phyloP scores from a whole-genome alignment of 92 coral and sea anemone species.

The Bergia puertoricense region DNA sequence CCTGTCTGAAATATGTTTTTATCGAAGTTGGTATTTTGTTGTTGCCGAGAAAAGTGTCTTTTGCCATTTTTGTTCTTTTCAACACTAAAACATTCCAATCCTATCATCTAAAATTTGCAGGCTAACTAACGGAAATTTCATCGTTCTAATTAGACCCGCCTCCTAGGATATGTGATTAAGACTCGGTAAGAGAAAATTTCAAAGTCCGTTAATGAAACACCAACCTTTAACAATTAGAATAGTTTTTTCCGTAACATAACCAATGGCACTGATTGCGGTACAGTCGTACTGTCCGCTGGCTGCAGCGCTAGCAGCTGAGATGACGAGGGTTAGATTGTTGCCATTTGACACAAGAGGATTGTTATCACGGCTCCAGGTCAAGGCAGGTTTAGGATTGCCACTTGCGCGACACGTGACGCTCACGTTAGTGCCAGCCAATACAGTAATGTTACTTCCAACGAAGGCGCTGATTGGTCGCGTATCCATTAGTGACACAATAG shows the following conservation, averaged over 20 bases:
- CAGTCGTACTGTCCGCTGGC: slow-evolving; percentile 57
- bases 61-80: too few relatives aligned
- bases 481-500: slow-evolving; percentile 6
- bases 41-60: too few relatives aligned
- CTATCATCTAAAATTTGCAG: too few relatives aligned
- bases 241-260: slow-evolving; percentile 40
- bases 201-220: not conserved
- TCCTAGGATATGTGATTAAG: too few relatives aligned
- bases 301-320: slow-evolving; percentile 38
- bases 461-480: slow-evolving; percentile 30
- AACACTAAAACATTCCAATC: too few relatives aligned
- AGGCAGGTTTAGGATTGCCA: slow-evolving; percentile 39
- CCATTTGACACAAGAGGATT: slow-evolving; percentile 31
- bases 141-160: too few relatives aligned
- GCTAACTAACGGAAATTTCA: too few relatives aligned
- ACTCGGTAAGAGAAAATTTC: not conserved
- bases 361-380: slow-evolving; percentile 55
- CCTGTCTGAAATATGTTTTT: too few relatives aligned
- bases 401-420: slow-evolving; percentile 49
- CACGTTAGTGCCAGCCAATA: slow-evolving; percentile 42
- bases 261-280: slow-evolving; percentile 52
- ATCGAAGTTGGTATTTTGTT: too few relatives aligned
- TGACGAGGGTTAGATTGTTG: slow-evolving; percentile 23
- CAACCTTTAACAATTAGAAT: slow-evolving; percentile 32
- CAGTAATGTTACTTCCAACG: slow-evolving; percentile 30